Conservation (phyloP, 2,797 vertebrate species). For the Gymnoscopelus braueri region DNA sequence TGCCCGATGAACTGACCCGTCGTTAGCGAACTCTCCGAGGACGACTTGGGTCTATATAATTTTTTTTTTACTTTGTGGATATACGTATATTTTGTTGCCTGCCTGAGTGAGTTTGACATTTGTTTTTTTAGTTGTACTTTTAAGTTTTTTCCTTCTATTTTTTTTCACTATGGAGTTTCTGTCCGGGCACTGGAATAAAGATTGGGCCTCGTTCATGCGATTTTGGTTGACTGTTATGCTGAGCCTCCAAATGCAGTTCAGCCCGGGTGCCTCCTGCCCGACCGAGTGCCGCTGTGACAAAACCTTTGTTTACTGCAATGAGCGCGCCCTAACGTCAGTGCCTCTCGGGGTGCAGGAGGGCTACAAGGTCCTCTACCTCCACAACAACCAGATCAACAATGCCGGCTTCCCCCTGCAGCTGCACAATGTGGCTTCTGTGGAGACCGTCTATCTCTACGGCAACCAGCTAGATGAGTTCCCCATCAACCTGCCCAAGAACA, state of each 20-base stretch:
- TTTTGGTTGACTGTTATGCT: conserved; percentile 91
- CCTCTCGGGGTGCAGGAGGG: conserved; percentile 97
- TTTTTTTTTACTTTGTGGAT: conserved; percentile 67
- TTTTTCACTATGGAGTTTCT: conserved; percentile 91
- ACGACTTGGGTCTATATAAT: conserved; percentile 59
- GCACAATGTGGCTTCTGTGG: conserved; percentile 92
- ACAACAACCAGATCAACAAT: conserved; percentile 99
- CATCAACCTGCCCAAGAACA: conserved; percentile 95
- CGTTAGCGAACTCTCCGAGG: conserved; percentile 66
- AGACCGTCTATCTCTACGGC: conserved; percentile 94
- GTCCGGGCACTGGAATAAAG: conserved; percentile 87
- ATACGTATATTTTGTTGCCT: conserved; percentile 57
- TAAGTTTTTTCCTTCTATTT: conserved; percentile 40
- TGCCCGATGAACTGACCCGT: conserved; percentile 63
- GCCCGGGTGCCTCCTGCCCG: conserved; percentile 87
- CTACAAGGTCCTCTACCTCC: conserved; percentile 94
- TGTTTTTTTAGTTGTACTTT: conserved; percentile 44
- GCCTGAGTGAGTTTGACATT: conserved; percentile 52
- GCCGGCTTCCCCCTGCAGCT: conserved; percentile 96
- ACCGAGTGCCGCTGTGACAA: conserved; percentile 95
- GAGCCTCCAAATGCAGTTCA: conserved; percentile 90
- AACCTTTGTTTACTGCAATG: conserved; percentile 97
- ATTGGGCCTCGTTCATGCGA: conserved; percentile 87
- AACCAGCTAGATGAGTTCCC: conserved; percentile 98
- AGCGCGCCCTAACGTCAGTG: conserved; percentile 98